Conservation (phyloP, 2,888 invertebrate species). For the Lochmaea capreae region DNA sequence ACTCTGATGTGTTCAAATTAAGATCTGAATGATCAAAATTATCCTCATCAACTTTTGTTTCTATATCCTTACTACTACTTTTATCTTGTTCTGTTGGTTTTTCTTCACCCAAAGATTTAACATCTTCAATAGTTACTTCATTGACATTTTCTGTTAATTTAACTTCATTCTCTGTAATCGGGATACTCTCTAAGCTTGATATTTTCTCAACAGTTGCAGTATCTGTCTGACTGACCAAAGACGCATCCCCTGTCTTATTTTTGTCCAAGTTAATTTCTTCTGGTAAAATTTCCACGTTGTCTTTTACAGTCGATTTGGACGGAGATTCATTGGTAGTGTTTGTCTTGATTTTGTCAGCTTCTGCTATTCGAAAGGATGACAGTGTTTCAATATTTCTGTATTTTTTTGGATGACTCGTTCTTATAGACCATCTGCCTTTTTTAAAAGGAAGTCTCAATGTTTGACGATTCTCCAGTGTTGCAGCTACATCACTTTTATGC, state of each 20-base stretch:
- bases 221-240: not conserved
- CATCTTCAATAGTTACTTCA: not conserved
- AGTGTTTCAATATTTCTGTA: conserved; percentile 22
- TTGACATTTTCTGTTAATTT: not conserved
- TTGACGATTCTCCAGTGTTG: conserved; percentile 15
- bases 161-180: not conserved
- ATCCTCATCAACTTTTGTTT: not conserved
- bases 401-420: conserved; percentile 45
- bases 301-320: not conserved
- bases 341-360: not conserved
- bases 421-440: conserved; percentile 45
- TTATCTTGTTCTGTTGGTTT: not conserved
- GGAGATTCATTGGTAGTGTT: not conserved
- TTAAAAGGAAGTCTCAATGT: conserved; percentile 40
- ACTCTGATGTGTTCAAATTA: not conserved
- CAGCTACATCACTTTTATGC: conserved; percentile 15
- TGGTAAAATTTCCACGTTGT: not conserved
- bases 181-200: not conserved
- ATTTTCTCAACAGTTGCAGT: too few species aligned
- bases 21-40: not conserved
- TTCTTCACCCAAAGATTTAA: not conserved
- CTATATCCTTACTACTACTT: not conserved
- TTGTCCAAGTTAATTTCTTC: not conserved
- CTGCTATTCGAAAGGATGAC: not conserved
- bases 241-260: not conserved